These are phyloP conservation scores for Drosophila fungiperda DNA, from an alignment of 2,888 invertebrate genomes.

Conservation along the genomic window DNA sequence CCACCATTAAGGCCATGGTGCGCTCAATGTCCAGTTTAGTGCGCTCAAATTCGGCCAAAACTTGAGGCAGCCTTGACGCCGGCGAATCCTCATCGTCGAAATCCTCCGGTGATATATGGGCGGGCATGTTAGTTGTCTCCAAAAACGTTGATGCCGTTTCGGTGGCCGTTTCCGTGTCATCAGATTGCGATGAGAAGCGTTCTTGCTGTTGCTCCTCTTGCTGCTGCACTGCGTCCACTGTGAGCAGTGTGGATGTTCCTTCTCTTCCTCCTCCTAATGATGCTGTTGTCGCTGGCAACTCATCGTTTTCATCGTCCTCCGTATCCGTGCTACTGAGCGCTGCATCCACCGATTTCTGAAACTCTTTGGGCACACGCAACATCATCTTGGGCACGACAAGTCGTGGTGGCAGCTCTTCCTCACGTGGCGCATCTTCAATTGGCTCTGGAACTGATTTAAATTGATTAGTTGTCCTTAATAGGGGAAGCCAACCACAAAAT, in stretches of 20 bases:
- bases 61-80: constrained; percentile 70
- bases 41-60: constrained; percentile 82
- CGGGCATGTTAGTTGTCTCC: constrained; percentile 26
- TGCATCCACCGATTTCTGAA: constrained; percentile 85
- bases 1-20: constrained; percentile 71
- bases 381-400: constrained; percentile 89
- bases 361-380: constrained; percentile 88
- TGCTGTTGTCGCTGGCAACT: constrained; percentile 14
- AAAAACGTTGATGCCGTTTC: constrained; percentile 50
- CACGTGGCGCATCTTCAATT: constrained; percentile 20
- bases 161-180: constrained; percentile 58
- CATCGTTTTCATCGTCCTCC: constrained; percentile 77
- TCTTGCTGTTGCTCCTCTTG: constrained; percentile 38
- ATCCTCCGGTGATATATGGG: constrained; percentile 10
- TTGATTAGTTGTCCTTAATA: constrained; percentile 2
- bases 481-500: background rate
- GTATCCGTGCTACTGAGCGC: constrained; percentile 83
- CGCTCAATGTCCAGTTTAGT: constrained; percentile 82
- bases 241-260: constrained; percentile 21
- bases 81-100: constrained; percentile 58
- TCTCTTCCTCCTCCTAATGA: background rate
- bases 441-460: constrained; percentile 51
- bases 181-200: constrained; percentile 29
- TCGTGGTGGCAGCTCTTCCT: constrained; percentile 55
- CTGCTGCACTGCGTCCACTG: constrained; percentile 48